phyloP scores from a whole-genome alignment of 1,140 invertebrate genomes.

The Armadillidium nasatum region DNA sequence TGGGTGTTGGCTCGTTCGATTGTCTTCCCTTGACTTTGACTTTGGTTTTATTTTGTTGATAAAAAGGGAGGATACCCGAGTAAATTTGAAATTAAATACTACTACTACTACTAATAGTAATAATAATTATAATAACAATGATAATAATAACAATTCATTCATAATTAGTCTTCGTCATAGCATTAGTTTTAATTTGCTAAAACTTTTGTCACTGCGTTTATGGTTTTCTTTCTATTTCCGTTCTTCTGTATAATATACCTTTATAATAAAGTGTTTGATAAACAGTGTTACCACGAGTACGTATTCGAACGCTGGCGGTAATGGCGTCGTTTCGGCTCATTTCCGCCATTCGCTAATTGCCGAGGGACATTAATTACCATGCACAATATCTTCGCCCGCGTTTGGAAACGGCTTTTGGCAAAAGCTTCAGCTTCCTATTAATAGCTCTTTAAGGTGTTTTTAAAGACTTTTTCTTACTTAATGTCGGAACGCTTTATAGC shows the following conservation, averaged over 20 bases:
- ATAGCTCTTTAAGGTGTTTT: neutral
- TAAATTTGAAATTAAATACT: no score
- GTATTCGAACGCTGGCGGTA: neutral
- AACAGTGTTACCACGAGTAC: neutral
- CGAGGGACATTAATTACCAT: slow-evolving; percentile 10
- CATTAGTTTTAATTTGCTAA: no score
- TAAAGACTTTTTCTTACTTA: neutral
- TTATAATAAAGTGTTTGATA: no score
- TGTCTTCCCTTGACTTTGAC: neutral
- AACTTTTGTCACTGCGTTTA: no score
- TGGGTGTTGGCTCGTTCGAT: neutral
- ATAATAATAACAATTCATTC: no score
- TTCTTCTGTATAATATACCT: no score
- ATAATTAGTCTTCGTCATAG: no score
- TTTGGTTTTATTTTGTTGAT: neutral
- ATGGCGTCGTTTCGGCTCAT: slow-evolving; percentile 6
- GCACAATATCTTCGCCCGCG: neutral
- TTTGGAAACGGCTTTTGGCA: neutral
- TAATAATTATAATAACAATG: no score
- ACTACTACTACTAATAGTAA: no score
- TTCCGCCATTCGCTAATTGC: slow-evolving; percentile 8
- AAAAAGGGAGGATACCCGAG: no score
- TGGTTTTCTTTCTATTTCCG: no score
- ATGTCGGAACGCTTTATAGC: neutral
- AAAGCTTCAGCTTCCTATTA: neutral